Percentiles rank a stretch among this genome's conserved stretches.
phyloP scores from a whole-genome alignment of 2,797 vertebrate species.

The Pangasius krempfi region DNA sequence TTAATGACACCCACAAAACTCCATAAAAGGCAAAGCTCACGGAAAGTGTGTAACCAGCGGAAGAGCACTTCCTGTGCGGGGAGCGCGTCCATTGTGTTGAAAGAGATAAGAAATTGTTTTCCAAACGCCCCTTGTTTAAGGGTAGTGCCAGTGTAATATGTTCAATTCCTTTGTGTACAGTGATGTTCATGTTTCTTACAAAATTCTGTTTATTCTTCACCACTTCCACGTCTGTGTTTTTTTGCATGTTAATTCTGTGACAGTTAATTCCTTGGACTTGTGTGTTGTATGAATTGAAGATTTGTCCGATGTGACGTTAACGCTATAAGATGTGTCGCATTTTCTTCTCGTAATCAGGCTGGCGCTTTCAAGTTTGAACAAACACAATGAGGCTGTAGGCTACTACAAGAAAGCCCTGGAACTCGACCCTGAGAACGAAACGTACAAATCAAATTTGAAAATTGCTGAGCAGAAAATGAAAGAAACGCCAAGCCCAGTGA shows the following conservation, averaged over 20 bases:
- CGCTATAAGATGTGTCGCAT: not conserved
- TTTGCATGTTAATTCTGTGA: not conserved
- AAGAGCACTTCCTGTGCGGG: not conserved
- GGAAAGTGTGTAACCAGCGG: not conserved
- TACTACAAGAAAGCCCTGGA: constrained; percentile 94
- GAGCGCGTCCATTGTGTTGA: not conserved
- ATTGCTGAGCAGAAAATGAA: constrained; percentile 93
- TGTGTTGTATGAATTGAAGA: not conserved
- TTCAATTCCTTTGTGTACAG: not conserved
- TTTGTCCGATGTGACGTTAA: not conserved
- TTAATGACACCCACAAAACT: not conserved
- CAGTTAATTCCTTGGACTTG: not conserved
- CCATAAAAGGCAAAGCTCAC: not conserved
- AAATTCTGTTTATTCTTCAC: not conserved
- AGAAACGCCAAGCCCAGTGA: constrained; percentile 87
- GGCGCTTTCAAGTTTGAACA: constrained; percentile 91
- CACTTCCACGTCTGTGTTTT: not conserved
- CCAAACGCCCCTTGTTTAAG: not conserved
- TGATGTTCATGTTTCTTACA: not conserved
- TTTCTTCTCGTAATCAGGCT: constrained; percentile 71
- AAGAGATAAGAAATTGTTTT: not conserved
- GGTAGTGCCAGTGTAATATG: not conserved
- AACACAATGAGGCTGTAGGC: constrained; percentile 86
- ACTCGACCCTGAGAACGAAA: constrained; percentile 92
- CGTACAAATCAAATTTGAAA: constrained; percentile 91